A percentile compares a stretch with the other conserved stretches of the same genome.
Evolutionary conservation across 2,113 vertebrate genomes (phyloP).

Genomic region (Oncorhynchus kisutch): DNA sequence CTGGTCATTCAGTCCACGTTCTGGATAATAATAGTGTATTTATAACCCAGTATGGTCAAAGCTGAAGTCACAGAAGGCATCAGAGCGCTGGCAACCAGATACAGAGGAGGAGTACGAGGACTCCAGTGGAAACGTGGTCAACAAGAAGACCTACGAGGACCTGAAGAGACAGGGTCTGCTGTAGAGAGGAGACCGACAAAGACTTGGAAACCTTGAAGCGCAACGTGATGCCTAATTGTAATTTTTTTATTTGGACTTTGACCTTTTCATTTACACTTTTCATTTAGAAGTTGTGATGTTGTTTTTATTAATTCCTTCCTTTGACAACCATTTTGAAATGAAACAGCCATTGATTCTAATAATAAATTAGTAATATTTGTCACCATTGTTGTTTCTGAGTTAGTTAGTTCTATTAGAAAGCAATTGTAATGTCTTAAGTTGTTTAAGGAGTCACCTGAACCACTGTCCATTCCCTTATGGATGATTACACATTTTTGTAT

Average conservation of each 20-base stretch:
- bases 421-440: too few relatives aligned
- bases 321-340: slow-evolving; percentile 43
- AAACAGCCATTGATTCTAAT: slow-evolving; percentile 31
- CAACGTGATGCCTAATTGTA: background rate
- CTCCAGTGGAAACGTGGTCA: slow-evolving; percentile 96
- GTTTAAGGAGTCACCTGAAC: too few relatives aligned
- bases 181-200: slow-evolving; percentile 56
- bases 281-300: slow-evolving; percentile 28
- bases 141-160: slow-evolving; percentile 98
- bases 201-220: background rate
- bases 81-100: slow-evolving; percentile 96
- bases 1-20: too few relatives aligned
- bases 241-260: background rate
- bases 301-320: slow-evolving; percentile 43
- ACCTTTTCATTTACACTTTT: background rate
- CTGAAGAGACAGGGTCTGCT: slow-evolving; percentile 95
- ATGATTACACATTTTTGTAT: background rate
- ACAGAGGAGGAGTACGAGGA: slow-evolving; percentile 99
- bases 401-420: too few relatives aligned
- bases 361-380: slow-evolving; percentile 63
- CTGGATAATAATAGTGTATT: slow-evolving; percentile 1
- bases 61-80: slow-evolving; percentile 95
- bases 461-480: background rate
- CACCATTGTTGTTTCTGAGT: slow-evolving; percentile 10
- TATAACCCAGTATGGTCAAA: slow-evolving; percentile 90